Percentiles rank a stretch among this genome's conserved stretches.
phyloP scores from a whole-genome alignment of 2,888 invertebrate species.

The Hirtodrosophila trivittata region DNA sequence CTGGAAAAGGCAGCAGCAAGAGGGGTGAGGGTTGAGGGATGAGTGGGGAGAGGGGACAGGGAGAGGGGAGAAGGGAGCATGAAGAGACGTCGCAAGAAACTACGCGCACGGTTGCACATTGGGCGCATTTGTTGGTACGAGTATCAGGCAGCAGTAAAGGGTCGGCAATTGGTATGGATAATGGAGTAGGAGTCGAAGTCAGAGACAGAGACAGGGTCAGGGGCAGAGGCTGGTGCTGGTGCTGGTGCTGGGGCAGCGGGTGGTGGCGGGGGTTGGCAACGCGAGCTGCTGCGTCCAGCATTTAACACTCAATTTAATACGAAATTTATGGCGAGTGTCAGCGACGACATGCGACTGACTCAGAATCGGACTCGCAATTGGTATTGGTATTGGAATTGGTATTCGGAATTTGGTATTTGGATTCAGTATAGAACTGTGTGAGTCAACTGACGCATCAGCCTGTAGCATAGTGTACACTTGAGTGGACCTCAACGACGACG shows the following conservation, averaged over 20 bases:
- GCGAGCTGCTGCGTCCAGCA: constrained; percentile 61
- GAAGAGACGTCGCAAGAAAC: constrained; percentile 38
- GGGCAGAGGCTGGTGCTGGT: constrained; percentile 7
- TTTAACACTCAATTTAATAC: constrained; percentile 79
- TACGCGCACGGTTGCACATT: constrained; percentile 70
- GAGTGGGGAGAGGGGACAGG: not conserved
- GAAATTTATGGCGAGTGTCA: constrained; percentile 74
- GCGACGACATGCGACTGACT: constrained; percentile 64
- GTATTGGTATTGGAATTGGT: constrained; percentile 22
- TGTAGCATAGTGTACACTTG: constrained; percentile 42
- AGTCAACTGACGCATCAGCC: constrained; percentile 7
- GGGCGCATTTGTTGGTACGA: constrained; percentile 47
- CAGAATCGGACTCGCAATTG: constrained; percentile 17
- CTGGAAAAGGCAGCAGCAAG: constrained; percentile 13
- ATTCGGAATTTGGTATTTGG: constrained; percentile 11
- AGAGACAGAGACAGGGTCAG: not conserved
- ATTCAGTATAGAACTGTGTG: constrained; percentile 27
- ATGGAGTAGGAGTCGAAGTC: not conserved
- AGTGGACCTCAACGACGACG: constrained; percentile 16
- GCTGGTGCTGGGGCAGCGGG: constrained; percentile 16
- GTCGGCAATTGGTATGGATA: not conserved
- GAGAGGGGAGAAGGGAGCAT: not conserved
- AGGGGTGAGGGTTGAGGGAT: too few relatives aligned
- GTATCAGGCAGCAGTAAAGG: constrained; percentile 14
- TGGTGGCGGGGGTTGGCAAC: constrained; percentile 2